These are phyloP conservation scores for Masticophis lateralis DNA, from an alignment of 2,797 vertebrate species.

Conservation along the genomic window DNA sequence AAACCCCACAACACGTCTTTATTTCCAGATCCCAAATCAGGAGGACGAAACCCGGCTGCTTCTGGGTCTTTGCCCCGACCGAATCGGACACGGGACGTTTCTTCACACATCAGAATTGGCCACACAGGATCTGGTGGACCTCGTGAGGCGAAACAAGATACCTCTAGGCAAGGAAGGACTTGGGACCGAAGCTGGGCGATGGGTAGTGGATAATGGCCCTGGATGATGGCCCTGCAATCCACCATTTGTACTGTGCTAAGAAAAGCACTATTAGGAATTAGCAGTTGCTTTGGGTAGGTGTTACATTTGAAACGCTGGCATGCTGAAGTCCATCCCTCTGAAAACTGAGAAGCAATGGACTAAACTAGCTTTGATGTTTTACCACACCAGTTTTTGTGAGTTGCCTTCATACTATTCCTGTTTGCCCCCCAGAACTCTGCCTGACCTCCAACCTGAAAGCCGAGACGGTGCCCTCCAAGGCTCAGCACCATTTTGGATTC, in stretches of 20 bases:
- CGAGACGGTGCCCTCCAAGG: slow-evolving; percentile 83
- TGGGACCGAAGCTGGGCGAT: background rate
- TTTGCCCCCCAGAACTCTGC: slow-evolving; percentile 79
- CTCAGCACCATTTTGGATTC: slow-evolving; percentile 90
- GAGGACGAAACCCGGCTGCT: slow-evolving; percentile 86
- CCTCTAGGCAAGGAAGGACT: slow-evolving; percentile 82
- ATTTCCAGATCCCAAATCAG: slow-evolving; percentile 82
- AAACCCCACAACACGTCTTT: background rate
- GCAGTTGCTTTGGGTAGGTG: background rate
- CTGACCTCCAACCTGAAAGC: slow-evolving; percentile 95
- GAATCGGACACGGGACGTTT: slow-evolving; percentile 96
- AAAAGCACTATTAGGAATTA: background rate
- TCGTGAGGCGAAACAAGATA: slow-evolving; percentile 79
- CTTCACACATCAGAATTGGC: slow-evolving; percentile 75
- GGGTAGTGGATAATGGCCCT: background rate
- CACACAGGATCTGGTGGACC: slow-evolving; percentile 80
- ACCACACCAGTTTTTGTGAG: background rate
- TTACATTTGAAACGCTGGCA: background rate
- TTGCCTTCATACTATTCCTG: background rate
- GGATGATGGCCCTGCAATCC: background rate
- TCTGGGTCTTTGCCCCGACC: slow-evolving; percentile 87
- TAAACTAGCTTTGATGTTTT: background rate
- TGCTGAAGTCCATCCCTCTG: background rate
- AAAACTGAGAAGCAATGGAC: background rate
- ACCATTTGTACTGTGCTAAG: background rate